Conservation (phyloP, 35 echinoderm and acorn worm species). For the Apostichopus parvimensis region DNA sequence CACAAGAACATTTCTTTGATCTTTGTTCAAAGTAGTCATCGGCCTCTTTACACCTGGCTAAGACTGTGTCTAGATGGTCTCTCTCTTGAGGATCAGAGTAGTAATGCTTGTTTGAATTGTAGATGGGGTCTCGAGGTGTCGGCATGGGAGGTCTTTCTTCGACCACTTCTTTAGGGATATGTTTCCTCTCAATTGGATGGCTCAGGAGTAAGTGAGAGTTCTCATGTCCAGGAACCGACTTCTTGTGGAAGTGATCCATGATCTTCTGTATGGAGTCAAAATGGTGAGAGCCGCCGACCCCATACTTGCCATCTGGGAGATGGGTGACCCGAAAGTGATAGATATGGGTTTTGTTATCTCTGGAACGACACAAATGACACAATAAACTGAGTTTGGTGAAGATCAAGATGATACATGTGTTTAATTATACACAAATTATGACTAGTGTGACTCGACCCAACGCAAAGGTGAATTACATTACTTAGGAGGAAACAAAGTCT, state of each 20-base stretch:
- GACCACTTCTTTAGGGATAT: not conserved
- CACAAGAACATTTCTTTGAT: conserved; percentile 77
- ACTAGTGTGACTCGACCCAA: no score
- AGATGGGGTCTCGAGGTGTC: conserved; percentile 48
- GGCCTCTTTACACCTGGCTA: conserved; percentile 63
- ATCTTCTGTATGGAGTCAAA: conserved; percentile 59
- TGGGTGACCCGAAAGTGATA: conserved; percentile 77
- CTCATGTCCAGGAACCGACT: conserved; percentile 64
- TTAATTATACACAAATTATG: no score
- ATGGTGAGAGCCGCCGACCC: conserved; percentile 31
- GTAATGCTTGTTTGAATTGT: conserved; percentile 56
- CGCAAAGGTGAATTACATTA: no score
- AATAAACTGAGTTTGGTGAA: no score
- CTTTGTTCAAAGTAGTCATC: conserved; percentile 47
- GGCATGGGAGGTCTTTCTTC: conserved; percentile 62
- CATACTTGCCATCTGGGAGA: conserved; percentile 5
- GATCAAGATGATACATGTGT: no score
- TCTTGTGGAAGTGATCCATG: conserved; percentile 44
- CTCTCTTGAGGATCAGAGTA: conserved; percentile 67
- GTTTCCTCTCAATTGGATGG: conserved; percentile 50
- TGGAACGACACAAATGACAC: conserved; percentile 32
- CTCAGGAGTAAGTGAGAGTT: conserved; percentile 37
- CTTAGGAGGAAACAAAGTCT: no score
- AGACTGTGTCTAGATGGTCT: conserved; percentile 50
- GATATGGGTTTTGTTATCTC: conserved; percentile 63